A percentile compares a stretch with the other conserved stretches of the same genome.
These are phyloP conservation scores for Austrolebias charrua DNA, from an alignment of 2,797 vertebrate species.

Conservation along the genomic window DNA sequence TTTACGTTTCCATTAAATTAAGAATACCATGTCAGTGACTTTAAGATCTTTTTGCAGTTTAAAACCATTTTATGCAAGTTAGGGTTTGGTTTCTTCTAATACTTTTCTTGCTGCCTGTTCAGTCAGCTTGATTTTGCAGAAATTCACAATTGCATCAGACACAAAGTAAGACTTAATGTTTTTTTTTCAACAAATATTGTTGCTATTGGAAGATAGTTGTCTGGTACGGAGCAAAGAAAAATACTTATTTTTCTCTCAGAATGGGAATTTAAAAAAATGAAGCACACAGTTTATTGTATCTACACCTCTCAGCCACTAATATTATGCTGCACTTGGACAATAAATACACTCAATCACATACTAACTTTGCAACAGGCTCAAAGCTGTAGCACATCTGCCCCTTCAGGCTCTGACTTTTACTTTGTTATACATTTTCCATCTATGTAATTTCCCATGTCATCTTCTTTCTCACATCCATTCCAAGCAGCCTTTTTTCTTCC, in stretches of 20 bases:
- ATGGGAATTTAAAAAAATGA: no score
- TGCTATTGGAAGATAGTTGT: no score
- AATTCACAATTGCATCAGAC: not conserved
- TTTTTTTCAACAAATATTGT: no score
- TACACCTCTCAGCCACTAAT: not conserved
- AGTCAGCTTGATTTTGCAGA: not conserved
- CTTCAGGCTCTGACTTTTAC: conserved; percentile 16
- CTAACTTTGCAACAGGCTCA: not conserved
- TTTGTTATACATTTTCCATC: conserved; percentile 33
- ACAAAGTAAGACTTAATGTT: not conserved
- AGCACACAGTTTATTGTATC: no score
- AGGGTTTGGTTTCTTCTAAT: not conserved
- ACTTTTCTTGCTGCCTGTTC: not conserved
- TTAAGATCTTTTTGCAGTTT: not conserved
- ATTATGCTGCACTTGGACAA: not conserved
- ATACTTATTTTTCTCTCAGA: not conserved
- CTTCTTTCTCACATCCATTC: conserved; percentile 9
- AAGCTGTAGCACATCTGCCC: not conserved
- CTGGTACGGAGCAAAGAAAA: not conserved
- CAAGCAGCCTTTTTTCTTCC: conserved; percentile 6
- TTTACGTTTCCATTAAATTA: not conserved
- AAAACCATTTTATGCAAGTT: not conserved
- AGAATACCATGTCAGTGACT: not conserved
- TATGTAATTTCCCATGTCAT: conserved; percentile 23
- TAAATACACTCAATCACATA: not conserved